Evolutionary conservation across 1,140 invertebrate genomes (phyloP), one percentile per base, ranked within the genome.

Genomic region (Triops longicaudatus): DNA sequence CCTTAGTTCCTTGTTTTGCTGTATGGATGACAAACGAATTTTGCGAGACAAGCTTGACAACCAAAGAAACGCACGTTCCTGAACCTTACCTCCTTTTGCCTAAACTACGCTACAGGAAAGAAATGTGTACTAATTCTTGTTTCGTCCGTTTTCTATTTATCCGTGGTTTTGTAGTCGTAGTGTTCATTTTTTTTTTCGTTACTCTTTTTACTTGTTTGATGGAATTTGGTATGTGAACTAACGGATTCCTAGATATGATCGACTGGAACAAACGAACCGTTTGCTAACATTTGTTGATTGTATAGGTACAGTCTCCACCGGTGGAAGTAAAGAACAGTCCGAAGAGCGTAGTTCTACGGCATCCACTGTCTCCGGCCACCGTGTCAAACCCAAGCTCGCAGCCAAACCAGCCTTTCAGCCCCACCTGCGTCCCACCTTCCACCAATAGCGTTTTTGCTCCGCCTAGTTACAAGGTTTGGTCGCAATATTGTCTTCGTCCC

Each of bases 401-500:
- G 31, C 79, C 26, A 77, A 74, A 81, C 81, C 72, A 80, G 81
- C 79, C 80, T 80, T 74, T 76, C 79, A 42, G 73, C 80, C 73
- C 77, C 78, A 78, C 72, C 79, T 80, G 72, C 78, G 79, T n/a
- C 80, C 79, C 77, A 78, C 76, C 73, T 78, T 79, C 76, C 79
- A 79, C 74, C 78, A 78, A 42, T 79, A 81, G 76, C 26, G 76
- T 26, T 73, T 79, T 17, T 43, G 76, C 76, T 77, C 73, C 77
- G 74, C 10, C 14, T 28, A 76, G 73, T 77, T 42, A 78, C 78
- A 76, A 79, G 76, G 80, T 82, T 73, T 94, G 92, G 92, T 91
- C 88, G 81, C 88, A 92, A 82, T 91, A 88, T 78, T 91, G 91
- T 85, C 85, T 95, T 77, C 87, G 92, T 44, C 92, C 92, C 1